A percentile compares a stretch with the other conserved stretches of the same genome.
phyloP scores from a whole-genome alignment of 2,797 vertebrate species.

The Zonotrichia albicollis region DNA sequence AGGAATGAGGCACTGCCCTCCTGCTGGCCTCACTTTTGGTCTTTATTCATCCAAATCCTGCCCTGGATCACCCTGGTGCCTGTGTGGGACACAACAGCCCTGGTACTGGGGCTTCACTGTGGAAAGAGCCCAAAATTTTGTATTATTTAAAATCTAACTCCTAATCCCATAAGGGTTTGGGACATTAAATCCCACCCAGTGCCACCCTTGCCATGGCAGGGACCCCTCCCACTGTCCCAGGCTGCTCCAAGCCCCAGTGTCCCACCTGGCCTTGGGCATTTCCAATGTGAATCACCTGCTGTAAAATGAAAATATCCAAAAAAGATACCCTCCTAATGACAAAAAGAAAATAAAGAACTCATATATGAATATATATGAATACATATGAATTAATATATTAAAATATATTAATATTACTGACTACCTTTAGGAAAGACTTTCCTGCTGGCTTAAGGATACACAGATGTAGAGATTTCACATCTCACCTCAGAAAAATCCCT shows the following conservation, averaged over 20 bases:
- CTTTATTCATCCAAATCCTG: neutral
- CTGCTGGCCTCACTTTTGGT: neutral
- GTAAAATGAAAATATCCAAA: neutral
- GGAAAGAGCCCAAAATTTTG: accelerated
- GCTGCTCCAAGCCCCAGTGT: accelerated
- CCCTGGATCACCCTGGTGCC: neutral
- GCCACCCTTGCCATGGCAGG: neutral
- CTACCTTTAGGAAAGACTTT: neutral
- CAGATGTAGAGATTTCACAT: neutral
- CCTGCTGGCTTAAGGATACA: neutral
- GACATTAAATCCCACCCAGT: accelerated
- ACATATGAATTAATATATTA: neutral
- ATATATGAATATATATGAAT: neutral
- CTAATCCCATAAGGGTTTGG: neutral
- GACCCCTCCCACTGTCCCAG: neutral
- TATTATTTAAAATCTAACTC: neutral
- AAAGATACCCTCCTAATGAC: accelerated
- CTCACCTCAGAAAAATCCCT: neutral
- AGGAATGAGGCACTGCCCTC: neutral
- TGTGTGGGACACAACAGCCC: neutral
- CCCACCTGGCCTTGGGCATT: accelerated
- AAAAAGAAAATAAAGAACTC: neutral
- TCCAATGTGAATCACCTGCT: neutral
- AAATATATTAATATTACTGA: neutral
- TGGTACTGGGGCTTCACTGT: accelerated